Evolutionary conservation across 2,113 vertebrate species (phyloP), one percentile per base, ranked within the genome.

Genomic region (Sisor rabdophorus): DNA sequence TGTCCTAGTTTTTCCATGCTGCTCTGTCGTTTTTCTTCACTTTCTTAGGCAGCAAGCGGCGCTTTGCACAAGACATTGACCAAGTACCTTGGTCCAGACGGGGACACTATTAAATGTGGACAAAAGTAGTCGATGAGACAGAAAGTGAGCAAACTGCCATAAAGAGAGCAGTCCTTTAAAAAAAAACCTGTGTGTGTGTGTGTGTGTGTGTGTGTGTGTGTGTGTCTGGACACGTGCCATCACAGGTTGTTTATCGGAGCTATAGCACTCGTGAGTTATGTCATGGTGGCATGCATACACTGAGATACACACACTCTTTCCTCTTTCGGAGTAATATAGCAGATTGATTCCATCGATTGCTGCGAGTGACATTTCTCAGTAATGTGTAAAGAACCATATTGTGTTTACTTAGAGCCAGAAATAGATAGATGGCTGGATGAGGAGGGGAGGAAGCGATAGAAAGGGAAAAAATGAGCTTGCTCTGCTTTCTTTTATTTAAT

Each of bases 51-150:
- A 76, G 85, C 87, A 88, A 83, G 85, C 84, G 86, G 89, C 88
- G 81, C 84, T 71, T 86, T 84, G 86, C 88, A 88, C 88, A 86
- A 89, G 91, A 91, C 89, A 89, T 86, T 90, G 89, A 91, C 90
- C 90, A 90, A 91, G 90, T 90, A 86, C 87, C 86, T 83, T 87
- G 89, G 91, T 89, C 89, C 87, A 86, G 87, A 88, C 88, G 88
- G 86, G 89, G 91, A 91, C 87, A 78, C 87, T 87, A 88, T 87
- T 91, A 91, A 76, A 91, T 91, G 87, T 91, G 90, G 89, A 90
- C 89, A 88, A 89, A 40, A 89, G 88, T 86, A 87, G 86, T 87
- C 87, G 87, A 89, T 82, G 87, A 54, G 63, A 52, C 40, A 59
- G 44, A 73, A 44, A 72, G 48, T 17, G 65, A 50, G 4, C 22